Evolutionary conservation across 2,113 vertebrate species (phyloP).

Genomic region (Rhabdomys dilectus): DNA sequence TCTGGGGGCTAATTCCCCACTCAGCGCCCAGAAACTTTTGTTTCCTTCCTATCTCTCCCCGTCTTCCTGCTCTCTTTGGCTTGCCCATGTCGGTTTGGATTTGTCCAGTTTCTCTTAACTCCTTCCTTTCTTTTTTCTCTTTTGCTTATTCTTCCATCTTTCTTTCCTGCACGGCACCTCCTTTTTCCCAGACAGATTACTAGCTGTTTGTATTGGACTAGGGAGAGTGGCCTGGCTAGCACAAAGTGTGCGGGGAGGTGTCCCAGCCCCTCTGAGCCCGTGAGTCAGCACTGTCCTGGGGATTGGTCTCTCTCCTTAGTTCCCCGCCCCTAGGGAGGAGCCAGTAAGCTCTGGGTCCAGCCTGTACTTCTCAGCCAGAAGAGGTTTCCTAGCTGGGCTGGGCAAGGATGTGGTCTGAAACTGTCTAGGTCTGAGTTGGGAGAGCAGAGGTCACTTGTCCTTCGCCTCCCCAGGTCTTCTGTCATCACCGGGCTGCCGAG

Average conservation of each 20-base stretch:
- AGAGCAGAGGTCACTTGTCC: conserved; percentile 12
- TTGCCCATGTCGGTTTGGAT: conserved; percentile 33
- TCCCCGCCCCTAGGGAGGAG: conserved; percentile 64
- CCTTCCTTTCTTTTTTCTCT: conserved; percentile 5
- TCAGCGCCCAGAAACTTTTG: conserved; percentile 45
- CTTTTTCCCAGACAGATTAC: conserved; percentile 41
- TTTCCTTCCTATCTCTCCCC: conserved; percentile 61
- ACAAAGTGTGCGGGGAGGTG: neutral
- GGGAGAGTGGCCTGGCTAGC: neutral
- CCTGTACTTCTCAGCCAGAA: conserved; percentile 45
- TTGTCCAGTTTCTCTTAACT: conserved; percentile 52
- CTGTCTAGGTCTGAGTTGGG: conserved; percentile 52
- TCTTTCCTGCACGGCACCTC: neutral
- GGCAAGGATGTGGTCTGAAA: conserved; percentile 58
- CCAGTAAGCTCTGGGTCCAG: conserved; percentile 72
- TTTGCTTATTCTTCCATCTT: neutral
- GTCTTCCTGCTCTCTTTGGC: conserved; percentile 62
- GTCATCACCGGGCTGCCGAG: conserved; percentile 60
- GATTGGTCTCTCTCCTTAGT: conserved; percentile 58
- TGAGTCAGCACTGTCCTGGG: conserved; percentile 89
- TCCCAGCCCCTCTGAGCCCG: conserved; percentile 72
- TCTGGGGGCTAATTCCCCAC: neutral
- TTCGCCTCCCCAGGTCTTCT: conserved; percentile 25
- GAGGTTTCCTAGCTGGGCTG: conserved; percentile 74
- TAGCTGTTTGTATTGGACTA: neutral